A percentile compares a stretch with the other conserved stretches of the same genome.
Evolutionary conservation across 2,888 invertebrate species (phyloP).

Genomic region (Nomada flava): DNA sequence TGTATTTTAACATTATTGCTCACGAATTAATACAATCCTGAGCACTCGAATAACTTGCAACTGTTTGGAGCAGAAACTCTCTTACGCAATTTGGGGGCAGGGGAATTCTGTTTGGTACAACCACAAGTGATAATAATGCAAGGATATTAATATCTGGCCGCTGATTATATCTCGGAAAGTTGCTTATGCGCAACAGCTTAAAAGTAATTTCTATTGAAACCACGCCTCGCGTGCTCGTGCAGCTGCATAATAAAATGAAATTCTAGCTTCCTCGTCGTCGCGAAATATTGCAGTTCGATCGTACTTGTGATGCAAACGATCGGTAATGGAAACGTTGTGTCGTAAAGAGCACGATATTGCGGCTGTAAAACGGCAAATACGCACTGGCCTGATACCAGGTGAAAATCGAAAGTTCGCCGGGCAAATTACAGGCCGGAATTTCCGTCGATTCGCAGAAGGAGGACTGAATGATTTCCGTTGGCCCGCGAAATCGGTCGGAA

Average conservation of each 20-base stretch:
- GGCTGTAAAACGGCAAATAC: neutral
- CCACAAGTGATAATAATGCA: too few species aligned
- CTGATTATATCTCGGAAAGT: too few species aligned
- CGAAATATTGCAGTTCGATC: neutral
- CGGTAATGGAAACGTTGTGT: neutral
- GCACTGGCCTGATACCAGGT: neutral
- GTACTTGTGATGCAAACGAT: conserved; percentile 28
- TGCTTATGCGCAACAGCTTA: neutral
- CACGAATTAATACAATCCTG: too few species aligned
- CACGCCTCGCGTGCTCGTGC: neutral
- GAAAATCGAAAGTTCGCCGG: conserved; percentile 30
- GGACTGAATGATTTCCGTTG: conserved; percentile 11
- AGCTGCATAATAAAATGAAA: neutral
- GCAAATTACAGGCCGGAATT: conserved; percentile 39
- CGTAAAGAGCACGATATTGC: conserved; percentile 17
- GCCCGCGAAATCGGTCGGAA: conserved; percentile 3
- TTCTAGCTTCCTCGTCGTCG: neutral
- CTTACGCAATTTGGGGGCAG: too few species aligned
- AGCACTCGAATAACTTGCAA: too few species aligned
- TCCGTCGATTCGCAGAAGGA: neutral
- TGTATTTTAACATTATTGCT: too few species aligned
- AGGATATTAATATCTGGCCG: too few species aligned
- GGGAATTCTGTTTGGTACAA: too few species aligned
- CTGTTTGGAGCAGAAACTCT: too few species aligned
- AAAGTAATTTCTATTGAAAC: neutral